phyloP scores from a whole-genome alignment of 2,888 invertebrate species.

The Caradrina clavipalpis region DNA sequence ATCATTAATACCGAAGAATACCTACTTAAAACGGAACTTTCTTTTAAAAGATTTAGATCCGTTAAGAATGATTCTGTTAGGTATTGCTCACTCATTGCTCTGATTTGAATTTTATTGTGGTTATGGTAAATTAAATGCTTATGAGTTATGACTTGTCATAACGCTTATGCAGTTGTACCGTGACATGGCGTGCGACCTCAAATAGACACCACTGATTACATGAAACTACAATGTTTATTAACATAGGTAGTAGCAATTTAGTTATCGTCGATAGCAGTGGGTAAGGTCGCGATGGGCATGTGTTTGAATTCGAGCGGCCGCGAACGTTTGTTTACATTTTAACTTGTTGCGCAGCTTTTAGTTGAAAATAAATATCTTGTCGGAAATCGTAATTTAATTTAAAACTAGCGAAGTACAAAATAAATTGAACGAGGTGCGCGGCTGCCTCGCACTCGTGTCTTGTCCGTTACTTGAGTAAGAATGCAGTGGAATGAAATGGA shows the following conservation, averaged over 20 bases:
- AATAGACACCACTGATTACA: constrained; percentile 56
- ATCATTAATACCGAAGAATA: neutral
- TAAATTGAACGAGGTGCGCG: constrained; percentile 59
- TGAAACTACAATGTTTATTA: constrained; percentile 69
- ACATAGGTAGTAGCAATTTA: constrained; percentile 66
- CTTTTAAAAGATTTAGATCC: constrained; percentile 1
- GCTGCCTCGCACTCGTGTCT: constrained; percentile 71
- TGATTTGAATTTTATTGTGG: neutral
- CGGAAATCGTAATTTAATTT: constrained; percentile 61
- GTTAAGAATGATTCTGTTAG: neutral
- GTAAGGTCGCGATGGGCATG: constrained; percentile 76
- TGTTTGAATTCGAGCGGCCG: constrained; percentile 58
- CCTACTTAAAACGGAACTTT: constrained; percentile 15
- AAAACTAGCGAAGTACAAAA: constrained; percentile 46
- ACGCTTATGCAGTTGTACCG: constrained; percentile 19
- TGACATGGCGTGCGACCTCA: constrained; percentile 52
- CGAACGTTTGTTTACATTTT: constrained; percentile 68
- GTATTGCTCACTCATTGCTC: neutral
- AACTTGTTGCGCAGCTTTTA: constrained; percentile 71
- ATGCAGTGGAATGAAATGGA: constrained; percentile 90
- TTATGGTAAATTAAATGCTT: neutral
- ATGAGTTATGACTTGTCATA: constrained; percentile 15
- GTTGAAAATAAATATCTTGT: constrained; percentile 62
- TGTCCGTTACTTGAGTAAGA: constrained; percentile 88
- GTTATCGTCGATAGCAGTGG: constrained; percentile 70